Conservation (phyloP, 1,140 invertebrate genomes). For the Mesaphorura yosii region DNA sequence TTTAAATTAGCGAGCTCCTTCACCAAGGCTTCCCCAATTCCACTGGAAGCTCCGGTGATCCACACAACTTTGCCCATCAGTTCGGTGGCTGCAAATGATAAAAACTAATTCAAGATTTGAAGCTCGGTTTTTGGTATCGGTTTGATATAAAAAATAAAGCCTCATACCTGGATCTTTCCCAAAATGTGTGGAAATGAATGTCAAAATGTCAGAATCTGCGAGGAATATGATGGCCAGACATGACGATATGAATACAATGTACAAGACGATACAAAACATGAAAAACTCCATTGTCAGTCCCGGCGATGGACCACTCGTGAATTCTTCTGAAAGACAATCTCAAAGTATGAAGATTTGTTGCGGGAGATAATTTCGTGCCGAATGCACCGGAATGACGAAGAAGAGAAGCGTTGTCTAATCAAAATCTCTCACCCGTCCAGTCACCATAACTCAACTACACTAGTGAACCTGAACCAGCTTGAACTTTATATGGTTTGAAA, state of each 20-base stretch:
- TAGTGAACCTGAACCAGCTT: no score
- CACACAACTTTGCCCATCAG: constrained; percentile 66
- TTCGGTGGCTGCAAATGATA: constrained; percentile 10
- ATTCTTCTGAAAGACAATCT: no score
- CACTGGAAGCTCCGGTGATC: constrained; percentile 80
- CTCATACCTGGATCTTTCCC: constrained; percentile 23
- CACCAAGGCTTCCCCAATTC: constrained; percentile 70
- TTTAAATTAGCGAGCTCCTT: constrained; percentile 50
- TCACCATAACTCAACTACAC: no score
- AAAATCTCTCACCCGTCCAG: no score
- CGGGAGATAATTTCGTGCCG: no score
- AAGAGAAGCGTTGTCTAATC: no score
- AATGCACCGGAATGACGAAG: no score
- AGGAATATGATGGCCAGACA: constrained; percentile 22
- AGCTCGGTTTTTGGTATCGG: not conserved
- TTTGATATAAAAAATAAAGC: not conserved
- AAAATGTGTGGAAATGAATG: constrained; percentile 27
- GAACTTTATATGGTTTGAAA: no score
- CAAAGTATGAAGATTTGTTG: no score
- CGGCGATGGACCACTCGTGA: no score
- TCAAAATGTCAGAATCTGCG: constrained; percentile 22
- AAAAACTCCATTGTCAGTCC: constrained; percentile 21
- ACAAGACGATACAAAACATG: constrained; percentile 11
- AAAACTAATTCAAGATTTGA: not conserved
- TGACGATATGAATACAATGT: constrained; percentile 17